phyloP scores from a whole-genome alignment of 2,888 invertebrate genomes.

The Agriopis marginaria region DNA sequence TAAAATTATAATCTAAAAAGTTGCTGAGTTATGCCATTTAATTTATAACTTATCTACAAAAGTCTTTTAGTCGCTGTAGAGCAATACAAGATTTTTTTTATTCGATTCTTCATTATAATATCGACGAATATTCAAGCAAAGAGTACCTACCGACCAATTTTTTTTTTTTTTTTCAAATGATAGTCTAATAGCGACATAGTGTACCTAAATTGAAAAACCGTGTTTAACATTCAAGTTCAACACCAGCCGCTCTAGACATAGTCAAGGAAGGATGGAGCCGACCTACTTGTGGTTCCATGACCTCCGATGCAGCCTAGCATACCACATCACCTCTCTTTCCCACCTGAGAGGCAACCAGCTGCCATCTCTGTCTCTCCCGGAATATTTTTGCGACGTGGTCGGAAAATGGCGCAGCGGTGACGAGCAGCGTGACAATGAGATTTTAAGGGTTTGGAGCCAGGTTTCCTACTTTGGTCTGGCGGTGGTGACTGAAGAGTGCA shows the following conservation, averaged over 20 bases:
- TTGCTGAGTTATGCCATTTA: no score
- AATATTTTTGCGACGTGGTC: slow-evolving; percentile 83
- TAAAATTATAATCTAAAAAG: no score
- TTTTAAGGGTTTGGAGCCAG: slow-evolving; percentile 56
- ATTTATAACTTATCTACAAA: no score
- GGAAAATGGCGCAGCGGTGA: slow-evolving; percentile 70
- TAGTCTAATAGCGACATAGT: background rate
- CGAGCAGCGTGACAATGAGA: slow-evolving; percentile 68
- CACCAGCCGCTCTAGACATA: slow-evolving; percentile 67
- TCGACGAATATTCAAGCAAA: background rate
- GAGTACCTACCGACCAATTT: no score
- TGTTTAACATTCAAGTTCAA: slow-evolving; percentile 84
- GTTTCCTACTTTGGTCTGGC: slow-evolving; percentile 19
- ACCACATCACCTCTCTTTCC: slow-evolving; percentile 60
- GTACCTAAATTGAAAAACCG: slow-evolving; percentile 72
- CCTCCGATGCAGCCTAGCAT: slow-evolving; percentile 81
- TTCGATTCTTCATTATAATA: no score
- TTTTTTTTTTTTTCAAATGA: no score
- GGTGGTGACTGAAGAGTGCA: background rate
- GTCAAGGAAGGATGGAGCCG: slow-evolving; percentile 82
- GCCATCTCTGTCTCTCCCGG: slow-evolving; percentile 77
- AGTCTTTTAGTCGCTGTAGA: no score
- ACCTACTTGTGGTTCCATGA: slow-evolving; percentile 86
- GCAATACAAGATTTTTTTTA: no score
- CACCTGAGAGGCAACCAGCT: slow-evolving; percentile 41